Evolutionary conservation across 1,140 invertebrate genomes (phyloP).

Genomic region (Diachasma alloeum): DNA sequence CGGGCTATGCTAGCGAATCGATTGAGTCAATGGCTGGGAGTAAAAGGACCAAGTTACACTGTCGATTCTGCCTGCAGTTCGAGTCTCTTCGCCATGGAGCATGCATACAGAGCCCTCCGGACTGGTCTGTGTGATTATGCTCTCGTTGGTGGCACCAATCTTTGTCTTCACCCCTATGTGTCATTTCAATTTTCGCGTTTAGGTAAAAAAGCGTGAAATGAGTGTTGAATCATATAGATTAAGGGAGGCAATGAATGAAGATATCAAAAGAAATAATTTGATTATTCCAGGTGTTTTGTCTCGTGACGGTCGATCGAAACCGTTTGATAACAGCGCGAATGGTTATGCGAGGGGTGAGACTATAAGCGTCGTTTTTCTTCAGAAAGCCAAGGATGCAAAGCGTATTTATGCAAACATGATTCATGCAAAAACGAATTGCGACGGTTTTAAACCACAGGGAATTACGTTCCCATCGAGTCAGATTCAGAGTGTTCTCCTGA

Average conservation of each 20-base stretch:
- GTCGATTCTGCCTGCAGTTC: conserved; percentile 93
- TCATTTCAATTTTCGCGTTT: conserved; percentile 79
- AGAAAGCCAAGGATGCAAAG: conserved; percentile 81
- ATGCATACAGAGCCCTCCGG: conserved; percentile 80
- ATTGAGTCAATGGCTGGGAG: conserved; percentile 79
- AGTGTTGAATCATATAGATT: no score
- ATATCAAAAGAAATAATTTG: no score
- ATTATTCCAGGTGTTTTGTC: conserved; percentile 84
- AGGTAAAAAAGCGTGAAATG: conserved; percentile 40
- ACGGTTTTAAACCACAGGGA: conserved; percentile 86
- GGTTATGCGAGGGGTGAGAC: conserved; percentile 82
- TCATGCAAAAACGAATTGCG: conserved; percentile 77
- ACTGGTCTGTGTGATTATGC: conserved; percentile 85
- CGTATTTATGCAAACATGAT: conserved; percentile 78
- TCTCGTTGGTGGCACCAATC: conserved; percentile 84
- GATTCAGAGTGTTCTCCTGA: conserved; percentile 80
- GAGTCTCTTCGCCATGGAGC: conserved; percentile 83
- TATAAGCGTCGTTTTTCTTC: conserved; percentile 79
- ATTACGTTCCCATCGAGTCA: conserved; percentile 91
- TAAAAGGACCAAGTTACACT: conserved; percentile 80
- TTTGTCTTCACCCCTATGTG: conserved; percentile 85
- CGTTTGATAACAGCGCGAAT: conserved; percentile 84
- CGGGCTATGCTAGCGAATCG: conserved; percentile 92
- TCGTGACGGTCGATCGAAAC: conserved; percentile 85
- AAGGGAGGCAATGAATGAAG: no score